These are phyloP conservation scores for Bucco capensis DNA, from an alignment of 2,113 vertebrate genomes.

Conservation along the genomic window DNA sequence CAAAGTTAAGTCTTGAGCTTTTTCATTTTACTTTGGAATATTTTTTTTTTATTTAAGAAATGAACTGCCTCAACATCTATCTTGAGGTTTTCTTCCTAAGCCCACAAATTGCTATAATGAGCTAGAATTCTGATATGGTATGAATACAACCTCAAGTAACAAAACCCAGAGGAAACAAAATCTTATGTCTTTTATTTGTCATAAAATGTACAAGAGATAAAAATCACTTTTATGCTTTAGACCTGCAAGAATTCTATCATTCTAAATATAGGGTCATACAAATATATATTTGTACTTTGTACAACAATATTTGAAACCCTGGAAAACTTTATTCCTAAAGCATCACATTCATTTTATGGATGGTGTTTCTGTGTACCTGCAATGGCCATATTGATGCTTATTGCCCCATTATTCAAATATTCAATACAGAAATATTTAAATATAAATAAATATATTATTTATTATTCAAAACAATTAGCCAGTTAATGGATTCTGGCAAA, in stretches of 20 bases:
- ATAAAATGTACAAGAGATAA: neutral
- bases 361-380: neutral
- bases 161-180: neutral
- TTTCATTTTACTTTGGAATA: neutral
- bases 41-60: neutral
- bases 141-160: neutral
- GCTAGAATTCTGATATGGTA: neutral
- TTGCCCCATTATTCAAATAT: neutral
- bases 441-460: too few species aligned
- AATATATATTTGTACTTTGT: neutral
- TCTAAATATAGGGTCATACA: fast-evolving
- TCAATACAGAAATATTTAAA: too few species aligned
- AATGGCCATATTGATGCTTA: neutral
- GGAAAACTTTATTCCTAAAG: neutral
- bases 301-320: neutral
- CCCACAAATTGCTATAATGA: neutral
- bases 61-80: neutral
- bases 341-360: neutral
- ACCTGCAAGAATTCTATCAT: neutral
- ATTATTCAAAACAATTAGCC: neutral
- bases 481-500: neutral
- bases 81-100: neutral
- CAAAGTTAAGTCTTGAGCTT: neutral
- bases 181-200: neutral
- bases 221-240: neutral